Percentiles rank a stretch among this genome's conserved stretches.
phyloP scores from a whole-genome alignment of 2,888 invertebrate genomes.

The Choristoneura rosaceana region DNA sequence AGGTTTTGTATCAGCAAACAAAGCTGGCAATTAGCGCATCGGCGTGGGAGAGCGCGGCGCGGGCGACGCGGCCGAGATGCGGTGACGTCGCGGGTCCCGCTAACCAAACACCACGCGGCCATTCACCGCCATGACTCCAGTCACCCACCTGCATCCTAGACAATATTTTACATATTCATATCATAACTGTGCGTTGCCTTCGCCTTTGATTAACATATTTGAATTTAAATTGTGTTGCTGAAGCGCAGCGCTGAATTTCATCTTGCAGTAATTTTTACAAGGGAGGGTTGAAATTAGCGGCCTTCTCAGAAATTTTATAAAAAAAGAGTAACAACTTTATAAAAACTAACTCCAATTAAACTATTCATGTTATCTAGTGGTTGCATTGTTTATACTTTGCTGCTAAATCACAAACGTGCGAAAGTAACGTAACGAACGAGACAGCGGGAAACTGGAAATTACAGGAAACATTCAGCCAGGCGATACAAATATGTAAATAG shows the following conservation, averaged over 20 bases:
- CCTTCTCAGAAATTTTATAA: not conserved
- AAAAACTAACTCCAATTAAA: not conserved
- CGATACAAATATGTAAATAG: constrained; percentile 43
- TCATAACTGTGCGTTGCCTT: constrained; percentile 26
- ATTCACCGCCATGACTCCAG: constrained; percentile 52
- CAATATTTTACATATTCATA: constrained; percentile 39
- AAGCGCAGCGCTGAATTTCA: constrained; percentile 1
- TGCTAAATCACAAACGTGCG: constrained; percentile 47
- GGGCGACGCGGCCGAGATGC: constrained; percentile 18
- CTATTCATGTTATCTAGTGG: not conserved
- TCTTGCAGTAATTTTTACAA: not conserved
- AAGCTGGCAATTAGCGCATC: constrained; percentile 58
- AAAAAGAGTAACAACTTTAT: not conserved
- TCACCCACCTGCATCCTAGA: constrained; percentile 40
- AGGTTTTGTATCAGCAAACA: constrained; percentile 53
- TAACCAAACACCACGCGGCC: constrained; percentile 66
- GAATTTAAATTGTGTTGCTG: constrained; percentile 9
- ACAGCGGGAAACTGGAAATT: constrained; percentile 60
- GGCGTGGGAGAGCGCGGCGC: constrained; percentile 53
- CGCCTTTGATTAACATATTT: constrained; percentile 2
- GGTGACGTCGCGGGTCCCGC: constrained; percentile 58
- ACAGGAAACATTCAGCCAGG: constrained; percentile 58
- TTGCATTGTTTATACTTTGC: not conserved
- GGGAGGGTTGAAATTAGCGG: not conserved
- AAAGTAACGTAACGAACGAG: constrained; percentile 59